These are phyloP conservation scores for Danio albolineatus DNA, from an alignment of 2,797 vertebrate species.

Conservation along the genomic window DNA sequence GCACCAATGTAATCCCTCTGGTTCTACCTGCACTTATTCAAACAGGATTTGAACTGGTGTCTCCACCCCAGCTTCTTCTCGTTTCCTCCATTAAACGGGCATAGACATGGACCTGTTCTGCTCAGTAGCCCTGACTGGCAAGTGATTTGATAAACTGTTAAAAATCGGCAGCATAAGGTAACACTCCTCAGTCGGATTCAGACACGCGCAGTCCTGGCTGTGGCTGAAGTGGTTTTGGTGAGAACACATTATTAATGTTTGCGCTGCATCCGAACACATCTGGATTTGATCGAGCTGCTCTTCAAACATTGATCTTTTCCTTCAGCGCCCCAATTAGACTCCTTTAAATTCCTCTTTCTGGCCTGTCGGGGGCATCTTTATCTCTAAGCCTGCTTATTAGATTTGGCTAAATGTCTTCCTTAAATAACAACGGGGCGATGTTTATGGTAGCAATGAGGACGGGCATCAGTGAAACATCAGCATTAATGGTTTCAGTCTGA, in stretches of 20 bases:
- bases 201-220: conserved; percentile 41
- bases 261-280: conserved; percentile 77
- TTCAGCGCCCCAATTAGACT: conserved; percentile 81
- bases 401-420: conserved; percentile 56
- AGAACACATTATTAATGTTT: conserved; percentile 81
- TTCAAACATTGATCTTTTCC: conserved; percentile 81
- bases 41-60: no score
- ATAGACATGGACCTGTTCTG: neutral
- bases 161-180: conserved; percentile 16
- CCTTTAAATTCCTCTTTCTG: conserved; percentile 78
- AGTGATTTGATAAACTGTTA: conserved; percentile 35
- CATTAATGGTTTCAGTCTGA: conserved; percentile 56
- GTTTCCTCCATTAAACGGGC: neutral
- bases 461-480: conserved; percentile 54
- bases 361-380: conserved; percentile 65
- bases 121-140: conserved; percentile 15
- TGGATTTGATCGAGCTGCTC: conserved; percentile 80
- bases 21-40: no score
- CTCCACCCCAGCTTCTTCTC: neutral
- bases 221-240: conserved; percentile 73
- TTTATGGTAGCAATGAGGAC: conserved; percentile 53
- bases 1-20: no score
- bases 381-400: conserved; percentile 70
- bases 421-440: conserved; percentile 50
- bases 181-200: conserved; percentile 5